Conservation (phyloP, 92 coral and sea anemone genomes). For the Isaurus tuberculatus region DNA sequence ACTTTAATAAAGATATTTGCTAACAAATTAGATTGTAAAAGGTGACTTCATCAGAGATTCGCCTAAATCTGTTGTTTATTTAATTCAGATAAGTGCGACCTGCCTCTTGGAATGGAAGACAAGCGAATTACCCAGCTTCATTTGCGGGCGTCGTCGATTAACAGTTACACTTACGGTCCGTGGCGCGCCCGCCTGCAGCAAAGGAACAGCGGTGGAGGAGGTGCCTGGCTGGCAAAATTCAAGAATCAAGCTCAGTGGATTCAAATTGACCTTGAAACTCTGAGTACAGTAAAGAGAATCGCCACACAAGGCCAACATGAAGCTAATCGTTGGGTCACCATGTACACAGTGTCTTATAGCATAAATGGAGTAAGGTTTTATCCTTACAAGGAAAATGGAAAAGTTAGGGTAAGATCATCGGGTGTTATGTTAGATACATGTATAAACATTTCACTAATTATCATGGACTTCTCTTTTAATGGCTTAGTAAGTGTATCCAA, state of each 20-base stretch:
- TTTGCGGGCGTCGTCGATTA: constrained; percentile 81
- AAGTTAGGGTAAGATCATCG: constrained; percentile 59
- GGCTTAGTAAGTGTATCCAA: no score
- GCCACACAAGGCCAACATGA: constrained; percentile 87
- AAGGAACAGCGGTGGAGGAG: constrained; percentile 53
- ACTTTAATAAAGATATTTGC: no score
- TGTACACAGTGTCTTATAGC: constrained; percentile 70
- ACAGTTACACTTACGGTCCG: constrained; percentile 69
- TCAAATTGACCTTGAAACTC: constrained; percentile 74
- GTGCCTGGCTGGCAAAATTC: constrained; percentile 39
- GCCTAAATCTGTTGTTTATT: no score
- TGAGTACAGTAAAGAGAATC: constrained; percentile 72
- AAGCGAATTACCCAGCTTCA: constrained; percentile 72
- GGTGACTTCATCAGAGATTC: no score
- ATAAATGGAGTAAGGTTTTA: constrained; percentile 62
- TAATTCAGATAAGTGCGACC: constrained; percentile 70
- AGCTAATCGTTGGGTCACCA: constrained; percentile 82
- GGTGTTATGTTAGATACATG: no score
- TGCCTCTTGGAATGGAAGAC: constrained; percentile 89
- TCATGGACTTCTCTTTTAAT: no score
- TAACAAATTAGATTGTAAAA: no score
- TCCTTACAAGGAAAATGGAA: constrained; percentile 68
- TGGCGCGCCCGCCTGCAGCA: constrained; percentile 87
- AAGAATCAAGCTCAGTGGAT: constrained; percentile 81
- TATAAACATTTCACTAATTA: no score